Evolutionary conservation across 2,888 invertebrate genomes (phyloP).

Genomic region (Scaptomyza caliginosa): DNA sequence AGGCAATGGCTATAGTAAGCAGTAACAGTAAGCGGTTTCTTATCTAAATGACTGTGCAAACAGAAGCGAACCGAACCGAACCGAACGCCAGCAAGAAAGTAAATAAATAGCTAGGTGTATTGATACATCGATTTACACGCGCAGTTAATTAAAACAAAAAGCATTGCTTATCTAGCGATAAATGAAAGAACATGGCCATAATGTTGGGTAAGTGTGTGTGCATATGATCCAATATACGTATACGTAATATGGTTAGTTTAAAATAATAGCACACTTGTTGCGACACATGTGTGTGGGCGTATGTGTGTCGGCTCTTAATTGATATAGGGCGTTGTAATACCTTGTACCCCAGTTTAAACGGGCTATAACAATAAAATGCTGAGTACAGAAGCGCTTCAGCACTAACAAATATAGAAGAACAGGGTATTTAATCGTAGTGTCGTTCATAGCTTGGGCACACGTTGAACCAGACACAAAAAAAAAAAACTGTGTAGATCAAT

Average conservation of each 20-base stretch:
- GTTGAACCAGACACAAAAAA: conserved; percentile 3
- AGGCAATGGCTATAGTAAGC: not conserved
- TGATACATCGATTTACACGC: conserved; percentile 31
- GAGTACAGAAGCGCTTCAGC: too few species aligned
- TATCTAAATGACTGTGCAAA: conserved; percentile 16
- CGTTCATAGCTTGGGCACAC: not conserved
- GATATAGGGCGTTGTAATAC: not conserved
- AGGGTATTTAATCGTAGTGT: conserved; percentile 1
- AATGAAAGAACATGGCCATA: not conserved
- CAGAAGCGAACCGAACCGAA: not conserved
- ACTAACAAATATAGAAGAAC: not conserved
- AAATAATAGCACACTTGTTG: conserved; percentile 32
- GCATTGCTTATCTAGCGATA: conserved; percentile 8
- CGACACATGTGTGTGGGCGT: not conserved
- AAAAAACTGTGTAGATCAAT: conserved; percentile 23
- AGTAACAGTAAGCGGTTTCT: conserved; percentile 4
- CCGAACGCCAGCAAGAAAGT: conserved; percentile 2
- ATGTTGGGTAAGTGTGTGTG: conserved; percentile 4
- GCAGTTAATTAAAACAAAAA: conserved; percentile 5
- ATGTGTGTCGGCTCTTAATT: not conserved
- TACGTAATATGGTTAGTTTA: conserved; percentile 23
- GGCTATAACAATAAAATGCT: not conserved
- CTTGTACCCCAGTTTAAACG: not conserved
- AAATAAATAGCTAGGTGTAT: not conserved
- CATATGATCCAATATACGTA: conserved; percentile 25